Conservation (phyloP, 2,888 invertebrate species). For the Aspidapion aeneum region DNA sequence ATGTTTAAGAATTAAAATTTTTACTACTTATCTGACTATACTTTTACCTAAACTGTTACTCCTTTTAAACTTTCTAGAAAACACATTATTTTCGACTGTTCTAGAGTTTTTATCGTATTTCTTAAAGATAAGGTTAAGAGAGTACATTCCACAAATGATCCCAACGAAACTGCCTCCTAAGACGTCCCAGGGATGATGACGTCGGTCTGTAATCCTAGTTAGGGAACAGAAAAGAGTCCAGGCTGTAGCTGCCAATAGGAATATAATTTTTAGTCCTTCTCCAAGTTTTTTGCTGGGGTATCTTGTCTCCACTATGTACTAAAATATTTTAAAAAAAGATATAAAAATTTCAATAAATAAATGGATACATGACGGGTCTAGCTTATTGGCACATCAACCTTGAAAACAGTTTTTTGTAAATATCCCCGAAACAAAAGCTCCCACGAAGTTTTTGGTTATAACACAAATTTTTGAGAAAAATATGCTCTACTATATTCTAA, state of each 20-base stretch:
- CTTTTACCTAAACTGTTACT: not conserved
- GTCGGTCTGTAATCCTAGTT: conserved; percentile 65
- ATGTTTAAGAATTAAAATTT: no score
- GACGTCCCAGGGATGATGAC: conserved; percentile 83
- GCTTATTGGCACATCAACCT: no score
- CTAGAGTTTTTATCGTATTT: not conserved
- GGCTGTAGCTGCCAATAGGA: conserved; percentile 58
- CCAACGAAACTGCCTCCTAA: conserved; percentile 62
- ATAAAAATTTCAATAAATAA: no score
- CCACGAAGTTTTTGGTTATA: no score
- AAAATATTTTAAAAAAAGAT: conserved; percentile 31
- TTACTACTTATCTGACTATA: no score
- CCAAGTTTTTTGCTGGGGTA: conserved; percentile 44
- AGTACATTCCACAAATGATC: not conserved
- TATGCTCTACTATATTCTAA: no score
- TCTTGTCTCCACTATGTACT: conserved; percentile 66
- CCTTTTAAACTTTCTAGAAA: not conserved
- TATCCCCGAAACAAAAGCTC: no score
- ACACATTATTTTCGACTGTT: not conserved
- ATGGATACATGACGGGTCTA: no score
- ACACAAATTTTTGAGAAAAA: no score
- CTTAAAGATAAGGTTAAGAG: not conserved
- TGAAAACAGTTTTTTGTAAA: no score
- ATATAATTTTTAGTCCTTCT: conserved; percentile 57
- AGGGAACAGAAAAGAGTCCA: conserved; percentile 65